phyloP scores from a whole-genome alignment of 2,113 vertebrate genomes.

The Eulacestoma nigropectus region DNA sequence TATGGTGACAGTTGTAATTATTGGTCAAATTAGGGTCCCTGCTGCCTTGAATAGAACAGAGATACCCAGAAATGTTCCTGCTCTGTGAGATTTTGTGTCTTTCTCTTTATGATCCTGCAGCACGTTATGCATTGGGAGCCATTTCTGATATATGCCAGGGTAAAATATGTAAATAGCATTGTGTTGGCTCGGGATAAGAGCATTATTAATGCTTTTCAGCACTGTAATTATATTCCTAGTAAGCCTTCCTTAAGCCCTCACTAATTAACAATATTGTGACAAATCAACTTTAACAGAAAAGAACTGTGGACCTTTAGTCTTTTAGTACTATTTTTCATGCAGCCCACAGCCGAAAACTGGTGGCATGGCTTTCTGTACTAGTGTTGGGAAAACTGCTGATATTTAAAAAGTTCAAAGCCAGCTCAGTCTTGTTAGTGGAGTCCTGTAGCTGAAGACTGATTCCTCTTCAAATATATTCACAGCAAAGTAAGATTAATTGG shows the following conservation, averaged over 20 bases:
- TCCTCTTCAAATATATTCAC: background rate
- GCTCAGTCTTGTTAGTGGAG: background rate
- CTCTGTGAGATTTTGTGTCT: background rate
- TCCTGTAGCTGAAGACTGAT: conserved; percentile 4
- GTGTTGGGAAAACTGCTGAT: conserved; percentile 4
- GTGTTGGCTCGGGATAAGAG: conserved; percentile 42
- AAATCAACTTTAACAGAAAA: conserved; percentile 66
- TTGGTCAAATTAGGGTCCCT: background rate
- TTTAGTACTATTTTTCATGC: conserved; percentile 49
- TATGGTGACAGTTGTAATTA: background rate
- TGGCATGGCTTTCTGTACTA: background rate
- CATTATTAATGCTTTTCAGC: conserved; percentile 64
- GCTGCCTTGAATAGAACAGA: background rate
- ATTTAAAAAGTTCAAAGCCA: conserved; percentile 23
- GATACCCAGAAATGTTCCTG: background rate
- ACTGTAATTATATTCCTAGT: conserved; percentile 69
- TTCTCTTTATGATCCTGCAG: conserved; percentile 23
- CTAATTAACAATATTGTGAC: conserved; percentile 67
- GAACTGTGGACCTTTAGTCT: conserved; percentile 31
- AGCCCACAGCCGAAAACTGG: background rate
- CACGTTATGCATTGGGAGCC: background rate
- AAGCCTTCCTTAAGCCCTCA: conserved; percentile 64
- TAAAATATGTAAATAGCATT: conserved; percentile 59
- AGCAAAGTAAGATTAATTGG: background rate
- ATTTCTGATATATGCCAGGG: conserved; percentile 39